Percentiles rank a stretch among this genome's conserved stretches.
These are phyloP conservation scores for Podotricha telesiphe DNA, from an alignment of 2,888 invertebrate genomes.

Conservation along the genomic window DNA sequence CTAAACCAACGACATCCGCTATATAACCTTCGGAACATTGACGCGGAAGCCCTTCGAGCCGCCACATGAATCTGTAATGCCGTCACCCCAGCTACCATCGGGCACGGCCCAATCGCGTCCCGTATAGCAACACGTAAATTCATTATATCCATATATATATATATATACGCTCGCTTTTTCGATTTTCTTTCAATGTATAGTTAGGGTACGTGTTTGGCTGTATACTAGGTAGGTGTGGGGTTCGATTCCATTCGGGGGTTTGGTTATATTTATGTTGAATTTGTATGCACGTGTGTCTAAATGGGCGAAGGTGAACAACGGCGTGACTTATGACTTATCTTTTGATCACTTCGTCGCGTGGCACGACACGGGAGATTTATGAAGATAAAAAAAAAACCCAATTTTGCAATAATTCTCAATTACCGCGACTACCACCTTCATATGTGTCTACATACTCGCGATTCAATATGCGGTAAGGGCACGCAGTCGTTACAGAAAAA, in stretches of 20 bases:
- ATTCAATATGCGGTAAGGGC: neutral
- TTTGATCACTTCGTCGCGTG: too few relatives aligned
- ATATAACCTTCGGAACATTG: constrained; percentile 46
- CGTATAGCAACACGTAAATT: constrained; percentile 34
- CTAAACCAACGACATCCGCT: constrained; percentile 36
- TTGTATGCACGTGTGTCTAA: too few relatives aligned
- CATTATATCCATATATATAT: constrained; percentile 20
- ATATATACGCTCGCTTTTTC: neutral
- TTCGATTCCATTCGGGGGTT: too few relatives aligned
- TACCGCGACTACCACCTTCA: neutral
- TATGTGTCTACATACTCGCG: constrained; percentile 7
- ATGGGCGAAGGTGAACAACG: too few relatives aligned
- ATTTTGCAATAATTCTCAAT: constrained; percentile 9
- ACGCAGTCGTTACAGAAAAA: neutral
- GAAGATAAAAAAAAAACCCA: neutral
- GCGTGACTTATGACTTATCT: too few relatives aligned
- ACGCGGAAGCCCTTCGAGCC: constrained; percentile 44
- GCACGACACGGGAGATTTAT: too few relatives aligned
- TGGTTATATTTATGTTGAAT: too few relatives aligned
- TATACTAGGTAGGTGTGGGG: too few relatives aligned
- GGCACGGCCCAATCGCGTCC: constrained; percentile 43
- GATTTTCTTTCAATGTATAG: neutral
- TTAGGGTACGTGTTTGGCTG: too few relatives aligned
- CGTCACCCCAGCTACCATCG: constrained; percentile 42
- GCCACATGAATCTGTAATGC: constrained; percentile 49